These are phyloP conservation scores for Palythoa heliodiscus DNA, from an alignment of 92 coral and sea anemone species.

Conservation along the genomic window DNA sequence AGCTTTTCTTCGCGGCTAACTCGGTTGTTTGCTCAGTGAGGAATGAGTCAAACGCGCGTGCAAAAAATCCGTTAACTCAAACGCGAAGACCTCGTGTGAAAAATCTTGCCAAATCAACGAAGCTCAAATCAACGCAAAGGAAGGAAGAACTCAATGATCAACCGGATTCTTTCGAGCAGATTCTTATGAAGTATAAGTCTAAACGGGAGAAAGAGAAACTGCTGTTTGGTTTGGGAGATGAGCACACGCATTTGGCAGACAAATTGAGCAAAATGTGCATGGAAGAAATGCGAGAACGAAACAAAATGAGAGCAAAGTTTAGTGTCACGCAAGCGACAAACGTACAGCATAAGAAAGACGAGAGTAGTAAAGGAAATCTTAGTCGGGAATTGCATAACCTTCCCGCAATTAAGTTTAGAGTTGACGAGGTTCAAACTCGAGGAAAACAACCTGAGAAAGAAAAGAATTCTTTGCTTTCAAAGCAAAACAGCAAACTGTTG, in stretches of 20 bases:
- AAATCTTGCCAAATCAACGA: neutral
- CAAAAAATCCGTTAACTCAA: neutral
- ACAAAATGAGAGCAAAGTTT: constrained; percentile 14
- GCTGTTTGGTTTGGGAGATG: constrained; percentile 49
- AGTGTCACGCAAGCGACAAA: neutral
- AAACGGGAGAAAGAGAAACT: constrained; percentile 57
- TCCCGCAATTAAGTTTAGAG: constrained; percentile 9
- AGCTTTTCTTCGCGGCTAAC: constrained; percentile 73
- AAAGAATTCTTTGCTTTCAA: neutral
- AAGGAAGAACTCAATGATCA: constrained; percentile 25
- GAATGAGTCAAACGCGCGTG: neutral
- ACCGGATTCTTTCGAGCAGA: constrained; percentile 70
- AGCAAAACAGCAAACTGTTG: constrained; percentile 8
- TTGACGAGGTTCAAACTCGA: neutral
- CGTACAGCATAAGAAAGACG: constrained; percentile 11
- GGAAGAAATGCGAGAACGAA: constrained; percentile 57
- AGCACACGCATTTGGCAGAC: constrained; percentile 58
- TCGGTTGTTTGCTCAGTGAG: neutral
- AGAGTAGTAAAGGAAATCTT: neutral
- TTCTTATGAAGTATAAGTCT: constrained; percentile 64
- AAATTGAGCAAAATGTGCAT: constrained; percentile 69
- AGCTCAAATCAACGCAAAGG: neutral
- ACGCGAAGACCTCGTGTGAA: neutral
- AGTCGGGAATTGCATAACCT: neutral
- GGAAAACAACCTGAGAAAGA: neutral